A percentile compares a stretch with the other conserved stretches of the same genome.
Conservation (phyloP, 1,140 invertebrate genomes). For the Ruditapes philippinarum region DNA sequence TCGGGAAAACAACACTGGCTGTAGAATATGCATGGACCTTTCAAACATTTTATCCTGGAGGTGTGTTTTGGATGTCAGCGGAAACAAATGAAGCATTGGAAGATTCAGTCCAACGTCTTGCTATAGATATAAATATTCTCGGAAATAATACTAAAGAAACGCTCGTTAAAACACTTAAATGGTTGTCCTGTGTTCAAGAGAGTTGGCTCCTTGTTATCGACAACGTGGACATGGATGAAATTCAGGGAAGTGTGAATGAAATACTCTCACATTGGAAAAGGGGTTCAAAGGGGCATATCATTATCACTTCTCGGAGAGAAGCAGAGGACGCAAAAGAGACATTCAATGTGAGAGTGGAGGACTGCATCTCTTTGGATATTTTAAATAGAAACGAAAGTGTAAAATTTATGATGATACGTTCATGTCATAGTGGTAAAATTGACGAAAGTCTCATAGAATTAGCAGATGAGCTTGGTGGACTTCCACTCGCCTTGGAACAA, state of each 20-base stretch:
- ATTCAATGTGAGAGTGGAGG: background rate
- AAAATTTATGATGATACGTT: background rate
- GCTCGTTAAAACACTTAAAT: background rate
- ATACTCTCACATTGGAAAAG: background rate
- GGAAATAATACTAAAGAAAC: background rate
- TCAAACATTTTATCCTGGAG: slow-evolving; percentile 46
- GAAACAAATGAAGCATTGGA: slow-evolving; percentile 19
- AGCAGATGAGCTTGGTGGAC: slow-evolving; percentile 47
- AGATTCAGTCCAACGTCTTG: background rate
- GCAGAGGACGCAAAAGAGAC: background rate
- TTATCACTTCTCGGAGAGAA: background rate
- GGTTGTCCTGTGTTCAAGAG: background rate
- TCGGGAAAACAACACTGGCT: slow-evolving; percentile 52
- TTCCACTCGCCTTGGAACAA: slow-evolving; percentile 65
- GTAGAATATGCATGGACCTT: slow-evolving; percentile 57
- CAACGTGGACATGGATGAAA: background rate
- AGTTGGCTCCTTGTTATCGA: slow-evolving; percentile 10
- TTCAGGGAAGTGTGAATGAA: background rate
- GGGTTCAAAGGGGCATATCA: background rate
- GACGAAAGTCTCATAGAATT: background rate
- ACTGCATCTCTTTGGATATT: background rate
- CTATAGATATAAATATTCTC: background rate
- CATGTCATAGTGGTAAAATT: background rate
- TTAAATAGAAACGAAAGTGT: background rate
- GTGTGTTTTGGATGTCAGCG: slow-evolving; percentile 40